Evolutionary conservation across 2,113 vertebrate species (phyloP).

Genomic region (Polypterus senegalus): DNA sequence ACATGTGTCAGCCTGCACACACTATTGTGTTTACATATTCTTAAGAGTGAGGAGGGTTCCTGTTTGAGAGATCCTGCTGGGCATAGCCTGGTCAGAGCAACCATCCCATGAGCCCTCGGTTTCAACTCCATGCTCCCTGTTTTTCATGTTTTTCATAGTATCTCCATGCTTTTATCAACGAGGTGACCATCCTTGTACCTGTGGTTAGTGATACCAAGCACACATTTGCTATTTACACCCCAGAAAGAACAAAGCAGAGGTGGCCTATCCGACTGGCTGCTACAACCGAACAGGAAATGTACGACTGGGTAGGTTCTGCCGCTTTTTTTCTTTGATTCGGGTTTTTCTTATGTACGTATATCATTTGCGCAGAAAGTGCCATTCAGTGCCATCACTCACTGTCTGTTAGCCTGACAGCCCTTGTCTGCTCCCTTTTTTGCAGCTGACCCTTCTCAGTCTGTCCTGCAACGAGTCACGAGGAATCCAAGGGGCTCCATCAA

Average conservation of each 20-base stretch:
- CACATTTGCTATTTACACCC: constrained; percentile 85
- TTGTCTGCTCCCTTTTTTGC: constrained; percentile 14
- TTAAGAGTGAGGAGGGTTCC: no score
- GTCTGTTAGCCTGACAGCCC: not conserved
- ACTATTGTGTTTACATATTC: no score
- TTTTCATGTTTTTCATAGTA: constrained; percentile 53
- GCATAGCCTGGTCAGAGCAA: not conserved
- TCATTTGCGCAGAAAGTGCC: not conserved
- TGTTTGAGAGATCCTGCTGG: not conserved
- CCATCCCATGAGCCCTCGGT: not conserved
- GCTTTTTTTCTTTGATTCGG: not conserved
- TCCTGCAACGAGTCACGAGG: constrained; percentile 79
- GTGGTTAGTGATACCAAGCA: constrained; percentile 80
- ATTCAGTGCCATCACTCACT: not conserved
- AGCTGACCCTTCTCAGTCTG: constrained; percentile 77
- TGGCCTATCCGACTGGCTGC: constrained; percentile 84
- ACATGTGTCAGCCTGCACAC: no score
- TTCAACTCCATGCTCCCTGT: no score
- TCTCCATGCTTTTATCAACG: constrained; percentile 86
- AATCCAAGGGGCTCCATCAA: constrained; percentile 73
- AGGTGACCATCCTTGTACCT: constrained; percentile 85
- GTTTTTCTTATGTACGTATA: not conserved
- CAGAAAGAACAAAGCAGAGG: constrained; percentile 79
- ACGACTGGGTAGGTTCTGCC: constrained; percentile 71
- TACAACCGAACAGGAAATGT: constrained; percentile 82